These are phyloP conservation scores for Eunapius fragilis DNA, from an alignment of 37 sponge, comb jelly and placozoan genomes.

Conservation along the genomic window DNA sequence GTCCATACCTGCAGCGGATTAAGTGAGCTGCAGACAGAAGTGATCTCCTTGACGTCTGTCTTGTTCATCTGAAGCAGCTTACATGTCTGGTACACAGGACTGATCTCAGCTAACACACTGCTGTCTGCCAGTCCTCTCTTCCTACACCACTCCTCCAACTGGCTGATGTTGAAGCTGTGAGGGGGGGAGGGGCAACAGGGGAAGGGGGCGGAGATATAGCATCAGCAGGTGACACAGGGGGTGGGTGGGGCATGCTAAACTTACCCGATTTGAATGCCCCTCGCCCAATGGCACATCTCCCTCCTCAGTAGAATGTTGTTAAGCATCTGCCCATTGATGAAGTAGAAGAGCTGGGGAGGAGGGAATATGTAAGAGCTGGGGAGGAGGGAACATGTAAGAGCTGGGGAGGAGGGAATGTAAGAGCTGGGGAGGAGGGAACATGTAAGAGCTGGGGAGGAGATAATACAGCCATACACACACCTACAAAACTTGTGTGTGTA, in stretches of 20 bases:
- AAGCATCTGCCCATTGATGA: conserved; percentile 68
- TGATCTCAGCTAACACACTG: conserved; percentile 54
- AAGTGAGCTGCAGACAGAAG: conserved; percentile 69
- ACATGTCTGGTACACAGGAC: conserved; percentile 72
- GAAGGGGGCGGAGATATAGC: neutral
- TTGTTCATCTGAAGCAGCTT: conserved; percentile 91
- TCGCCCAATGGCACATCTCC: conserved; percentile 92
- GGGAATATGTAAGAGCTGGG: neutral
- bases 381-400: neutral
- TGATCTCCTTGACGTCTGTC: conserved; percentile 70
- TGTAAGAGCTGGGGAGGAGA: no score
- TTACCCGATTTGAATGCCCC: conserved; percentile 87
- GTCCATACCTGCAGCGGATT: conserved; percentile 78
- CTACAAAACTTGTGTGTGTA: no score
- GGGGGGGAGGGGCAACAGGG: neutral
- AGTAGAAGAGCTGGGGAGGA: conserved; percentile 66
- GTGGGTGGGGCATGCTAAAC: neutral
- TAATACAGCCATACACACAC: no score
- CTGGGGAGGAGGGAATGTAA: no score
- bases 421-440: no score
- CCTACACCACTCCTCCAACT: conserved; percentile 89
- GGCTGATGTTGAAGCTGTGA: conserved; percentile 83
- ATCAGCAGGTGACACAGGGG: neutral
- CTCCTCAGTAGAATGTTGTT: conserved; percentile 88
- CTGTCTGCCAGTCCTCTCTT: conserved; percentile 37